Conservation (phyloP, 2,888 invertebrate species). For the Pogonocherus hispidulus region DNA sequence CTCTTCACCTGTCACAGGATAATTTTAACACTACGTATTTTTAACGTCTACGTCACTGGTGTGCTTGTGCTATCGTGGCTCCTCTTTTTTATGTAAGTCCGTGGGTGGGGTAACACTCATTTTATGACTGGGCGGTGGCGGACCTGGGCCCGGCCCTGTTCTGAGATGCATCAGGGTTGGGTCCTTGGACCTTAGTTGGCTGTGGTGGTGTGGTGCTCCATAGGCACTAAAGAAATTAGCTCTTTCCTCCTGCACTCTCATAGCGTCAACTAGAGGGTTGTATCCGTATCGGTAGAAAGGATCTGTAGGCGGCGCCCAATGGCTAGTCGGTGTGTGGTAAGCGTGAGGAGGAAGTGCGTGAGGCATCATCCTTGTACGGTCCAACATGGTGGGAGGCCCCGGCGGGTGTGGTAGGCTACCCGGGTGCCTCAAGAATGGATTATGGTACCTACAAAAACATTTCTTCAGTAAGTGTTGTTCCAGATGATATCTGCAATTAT, state of each 20-base stretch:
- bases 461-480: background rate
- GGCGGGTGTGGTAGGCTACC: slow-evolving; percentile 70
- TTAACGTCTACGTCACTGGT: slow-evolving; percentile 41
- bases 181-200: slow-evolving; percentile 66
- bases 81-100: slow-evolving; percentile 73
- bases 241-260: slow-evolving; percentile 85
- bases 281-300: slow-evolving; percentile 79
- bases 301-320: slow-evolving; percentile 66
- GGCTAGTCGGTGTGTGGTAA: slow-evolving; percentile 67
- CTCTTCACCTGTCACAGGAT: slow-evolving; percentile 10
- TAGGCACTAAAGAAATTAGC: slow-evolving; percentile 83
- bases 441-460: slow-evolving; percentile 48
- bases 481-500: background rate
- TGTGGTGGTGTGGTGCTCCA: slow-evolving; percentile 56
- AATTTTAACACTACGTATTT: slow-evolving; percentile 16
- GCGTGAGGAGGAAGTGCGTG: slow-evolving; percentile 71
- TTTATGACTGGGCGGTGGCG: slow-evolving; percentile 67
- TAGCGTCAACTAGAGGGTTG: slow-evolving; percentile 84
- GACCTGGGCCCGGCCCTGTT: slow-evolving; percentile 71
- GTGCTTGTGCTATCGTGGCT: slow-evolving; percentile 71
- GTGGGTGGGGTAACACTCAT: slow-evolving; percentile 75
- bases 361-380: slow-evolving; percentile 67
- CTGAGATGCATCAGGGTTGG: slow-evolving; percentile 72
- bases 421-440: slow-evolving; percentile 71
- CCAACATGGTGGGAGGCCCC: slow-evolving; percentile 67